phyloP scores from a whole-genome alignment of 1,140 invertebrate species.

The Phthorimaea operculella region DNA sequence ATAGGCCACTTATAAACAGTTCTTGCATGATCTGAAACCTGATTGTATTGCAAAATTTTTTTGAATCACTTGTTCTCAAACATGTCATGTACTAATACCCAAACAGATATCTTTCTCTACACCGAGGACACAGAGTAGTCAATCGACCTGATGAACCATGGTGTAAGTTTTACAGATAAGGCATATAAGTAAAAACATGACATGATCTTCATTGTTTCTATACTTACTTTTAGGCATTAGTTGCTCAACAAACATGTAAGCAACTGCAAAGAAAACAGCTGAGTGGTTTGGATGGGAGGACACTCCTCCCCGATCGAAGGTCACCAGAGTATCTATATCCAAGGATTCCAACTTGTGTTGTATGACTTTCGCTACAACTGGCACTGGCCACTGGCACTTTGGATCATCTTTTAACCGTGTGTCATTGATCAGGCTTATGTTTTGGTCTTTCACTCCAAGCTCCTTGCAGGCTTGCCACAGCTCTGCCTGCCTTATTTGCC shows the following conservation, averaged over 20 bases:
- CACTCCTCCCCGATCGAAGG: constrained; percentile 92
- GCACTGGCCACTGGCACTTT: constrained; percentile 78
- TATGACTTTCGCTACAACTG: constrained; percentile 78
- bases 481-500: constrained; percentile 78
- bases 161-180: no score
- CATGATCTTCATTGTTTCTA: background rate
- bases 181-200: no score
- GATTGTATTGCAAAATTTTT: no score
- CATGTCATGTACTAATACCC: no score
- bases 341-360: constrained; percentile 77
- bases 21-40: no score
- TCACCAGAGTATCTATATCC: constrained; percentile 86
- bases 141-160: no score
- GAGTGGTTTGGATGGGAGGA: constrained; percentile 92
- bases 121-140: no score
- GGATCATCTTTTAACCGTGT: constrained; percentile 81
- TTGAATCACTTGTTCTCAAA: no score
- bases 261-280: constrained; percentile 82
- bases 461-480: constrained; percentile 80
- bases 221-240: constrained; percentile 73
- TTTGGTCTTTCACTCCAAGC: constrained; percentile 80
- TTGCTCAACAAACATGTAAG: constrained; percentile 79
- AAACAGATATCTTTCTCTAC: no score
- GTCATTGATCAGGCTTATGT: constrained; percentile 78
- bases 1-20: no score